Evolutionary conservation across 2,113 vertebrate species (phyloP).

Genomic region (Andinoacara biseriatus): DNA sequence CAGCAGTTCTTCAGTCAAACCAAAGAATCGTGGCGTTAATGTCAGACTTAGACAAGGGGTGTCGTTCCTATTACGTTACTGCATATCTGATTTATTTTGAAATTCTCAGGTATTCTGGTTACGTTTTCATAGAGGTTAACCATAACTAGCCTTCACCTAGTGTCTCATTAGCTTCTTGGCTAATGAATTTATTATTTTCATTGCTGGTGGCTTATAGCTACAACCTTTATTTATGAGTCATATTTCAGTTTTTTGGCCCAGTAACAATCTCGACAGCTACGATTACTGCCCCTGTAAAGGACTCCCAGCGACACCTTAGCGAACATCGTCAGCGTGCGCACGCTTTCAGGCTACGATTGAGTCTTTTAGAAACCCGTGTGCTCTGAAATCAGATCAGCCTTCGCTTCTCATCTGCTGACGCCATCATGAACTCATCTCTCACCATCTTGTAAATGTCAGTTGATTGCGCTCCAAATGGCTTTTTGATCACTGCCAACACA

Average conservation of each 20-base stretch:
- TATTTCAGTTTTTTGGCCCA: slow-evolving; percentile 37
- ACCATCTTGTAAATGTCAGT: slow-evolving; percentile 21
- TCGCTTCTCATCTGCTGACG: background rate
- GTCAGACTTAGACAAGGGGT: slow-evolving; percentile 28
- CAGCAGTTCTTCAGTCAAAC: slow-evolving; percentile 70
- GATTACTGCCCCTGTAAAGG: slow-evolving; percentile 59
- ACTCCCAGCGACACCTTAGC: slow-evolving; percentile 18
- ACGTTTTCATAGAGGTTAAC: slow-evolving; percentile 21
- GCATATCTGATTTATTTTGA: slow-evolving; percentile 47
- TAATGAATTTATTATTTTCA: background rate
- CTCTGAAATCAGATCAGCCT: slow-evolving; percentile 15
- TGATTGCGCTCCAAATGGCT: slow-evolving; percentile 48
- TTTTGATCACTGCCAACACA: slow-evolving; percentile 61
- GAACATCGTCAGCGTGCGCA: background rate
- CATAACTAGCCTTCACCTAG: slow-evolving; percentile 21
- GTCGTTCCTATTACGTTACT: slow-evolving; percentile 35
- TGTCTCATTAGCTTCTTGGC: slow-evolving; percentile 11
- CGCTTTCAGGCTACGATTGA: slow-evolving; percentile 15
- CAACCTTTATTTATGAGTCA: slow-evolving; percentile 7
- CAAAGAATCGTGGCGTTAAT: slow-evolving; percentile 75
- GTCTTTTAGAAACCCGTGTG: slow-evolving; percentile 5
- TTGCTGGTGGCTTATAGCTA: background rate
- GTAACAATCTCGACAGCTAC: slow-evolving; percentile 57
- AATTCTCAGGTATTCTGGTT: slow-evolving; percentile 69
- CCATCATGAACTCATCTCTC: slow-evolving; percentile 7